Conservation (phyloP, 2,113 vertebrate species). For the Hyperoodon ampullatus region DNA sequence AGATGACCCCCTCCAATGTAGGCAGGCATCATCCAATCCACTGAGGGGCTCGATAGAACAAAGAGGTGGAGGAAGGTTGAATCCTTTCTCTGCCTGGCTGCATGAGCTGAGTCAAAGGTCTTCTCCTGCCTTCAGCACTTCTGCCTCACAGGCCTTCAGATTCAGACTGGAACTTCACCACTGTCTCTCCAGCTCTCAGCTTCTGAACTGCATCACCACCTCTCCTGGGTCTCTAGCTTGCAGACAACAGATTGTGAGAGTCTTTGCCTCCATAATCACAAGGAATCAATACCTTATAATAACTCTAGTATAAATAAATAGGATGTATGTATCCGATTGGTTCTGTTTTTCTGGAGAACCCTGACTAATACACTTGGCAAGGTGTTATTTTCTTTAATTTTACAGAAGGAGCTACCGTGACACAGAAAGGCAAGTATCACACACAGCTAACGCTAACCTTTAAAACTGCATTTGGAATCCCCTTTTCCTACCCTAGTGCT, state of each 20-base stretch:
- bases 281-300: not conserved
- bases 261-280: not conserved
- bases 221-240: not conserved
- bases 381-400: conserved; percentile 37
- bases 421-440: not conserved
- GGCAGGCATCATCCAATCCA: not conserved
- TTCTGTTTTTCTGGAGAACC: not conserved
- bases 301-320: not conserved
- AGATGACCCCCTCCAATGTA: not conserved
- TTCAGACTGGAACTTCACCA: not conserved
- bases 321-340: not conserved
- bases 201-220: not conserved
- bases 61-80: not conserved
- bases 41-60: not conserved
- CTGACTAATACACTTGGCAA: not conserved
- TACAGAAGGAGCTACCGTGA: not conserved
- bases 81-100: not conserved
- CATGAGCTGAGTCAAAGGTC: not conserved
- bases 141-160: not conserved
- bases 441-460: not conserved
- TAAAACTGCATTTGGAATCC: not conserved
- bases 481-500: not conserved
- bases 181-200: not conserved
- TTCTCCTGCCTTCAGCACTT: not conserved
- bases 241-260: not conserved